Conservation (phyloP, 2,113 vertebrate genomes). For the Oryzias celebensis region DNA sequence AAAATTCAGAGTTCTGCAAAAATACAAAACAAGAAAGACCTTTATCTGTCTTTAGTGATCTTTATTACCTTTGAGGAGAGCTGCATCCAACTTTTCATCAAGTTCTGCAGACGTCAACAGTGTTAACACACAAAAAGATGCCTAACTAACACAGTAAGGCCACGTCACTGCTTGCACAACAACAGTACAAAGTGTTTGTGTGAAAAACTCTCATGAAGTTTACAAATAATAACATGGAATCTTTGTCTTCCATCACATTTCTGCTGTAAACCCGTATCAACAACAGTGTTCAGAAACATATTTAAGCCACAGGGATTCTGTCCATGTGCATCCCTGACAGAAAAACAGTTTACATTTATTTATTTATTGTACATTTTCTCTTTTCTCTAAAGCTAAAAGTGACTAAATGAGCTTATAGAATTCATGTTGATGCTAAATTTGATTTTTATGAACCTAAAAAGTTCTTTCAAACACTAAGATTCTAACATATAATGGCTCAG, state of each 20-base stretch:
- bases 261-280: constrained; percentile 17
- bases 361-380: too few species aligned
- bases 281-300: constrained; percentile 14
- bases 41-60: constrained; percentile 36
- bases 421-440: constrained; percentile 3
- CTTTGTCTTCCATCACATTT: constrained; percentile 27
- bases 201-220: constrained; percentile 34
- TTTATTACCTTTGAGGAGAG: constrained; percentile 59
- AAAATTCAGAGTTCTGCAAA: constrained; percentile 18
- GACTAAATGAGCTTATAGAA: constrained; percentile 15
- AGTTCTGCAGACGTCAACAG: constrained; percentile 23
- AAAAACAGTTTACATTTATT: constrained; percentile 4
- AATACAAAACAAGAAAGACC: constrained; percentile 25
- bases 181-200: constrained; percentile 51
- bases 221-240: constrained; percentile 48
- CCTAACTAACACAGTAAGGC: constrained; percentile 60
- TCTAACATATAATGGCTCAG: constrained; percentile 17
- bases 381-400: too few species aligned
- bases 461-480: constrained; percentile 1
- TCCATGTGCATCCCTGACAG: constrained; percentile 24
- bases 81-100: constrained; percentile 16
- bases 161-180: constrained; percentile 63
- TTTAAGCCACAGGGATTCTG: constrained; percentile 24
- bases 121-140: constrained; percentile 37
- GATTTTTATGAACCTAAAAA: constrained; percentile 30